Evolutionary conservation across 2,888 invertebrate genomes (phyloP), one percentile per base, ranked within the genome.

Genomic region (Auanema freiburgensis): DNA sequence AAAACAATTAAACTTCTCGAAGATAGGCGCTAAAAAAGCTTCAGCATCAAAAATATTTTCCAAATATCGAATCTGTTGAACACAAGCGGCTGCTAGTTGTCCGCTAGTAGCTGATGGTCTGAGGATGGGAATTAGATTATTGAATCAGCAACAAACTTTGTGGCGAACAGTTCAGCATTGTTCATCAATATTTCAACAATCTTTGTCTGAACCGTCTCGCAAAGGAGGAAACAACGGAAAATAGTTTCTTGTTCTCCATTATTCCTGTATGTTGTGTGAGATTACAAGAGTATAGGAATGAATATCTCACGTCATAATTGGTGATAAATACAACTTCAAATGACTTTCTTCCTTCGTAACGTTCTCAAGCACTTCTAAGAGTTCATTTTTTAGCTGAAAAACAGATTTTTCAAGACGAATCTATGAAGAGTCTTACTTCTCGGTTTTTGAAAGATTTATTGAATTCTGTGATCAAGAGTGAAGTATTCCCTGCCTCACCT

Each of bases 211-310:
- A 57, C 56, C 23, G 56, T 56, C 1, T 25, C 21, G 25, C 62
- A 62, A 18, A 33, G 16, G 3, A 62, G 40, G 8, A 62, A 41
- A 10, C 50, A 41, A 16, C 62, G 62, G 18, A 62, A 57, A 6
- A 62, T 33, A 16, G 62, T 57, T 10, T 62, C 62, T 49, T 62
- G 62, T 8, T 25, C 25, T 2, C 62, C 62, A 14, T 44, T 24
- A 18, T 25, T 12, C 24, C 59, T 59, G 41, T 33, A 33, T 33
- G 8, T 33, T 3, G 8, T 3, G 8, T 5, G 33, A 33, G 8
- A 33, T 5, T 33, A 33, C 3, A 33, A 33, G 8, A 33, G 33
- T 33, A 3, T 33, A 33, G 8, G 33, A 33, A 33, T 8, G 8
- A 33, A 33, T 33, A 5, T 3, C 33, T 8, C 33, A 33, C 33